These are phyloP conservation scores for Trinorchestia longiramus DNA, from an alignment of 1,140 invertebrate genomes.

Conservation along the genomic window DNA sequence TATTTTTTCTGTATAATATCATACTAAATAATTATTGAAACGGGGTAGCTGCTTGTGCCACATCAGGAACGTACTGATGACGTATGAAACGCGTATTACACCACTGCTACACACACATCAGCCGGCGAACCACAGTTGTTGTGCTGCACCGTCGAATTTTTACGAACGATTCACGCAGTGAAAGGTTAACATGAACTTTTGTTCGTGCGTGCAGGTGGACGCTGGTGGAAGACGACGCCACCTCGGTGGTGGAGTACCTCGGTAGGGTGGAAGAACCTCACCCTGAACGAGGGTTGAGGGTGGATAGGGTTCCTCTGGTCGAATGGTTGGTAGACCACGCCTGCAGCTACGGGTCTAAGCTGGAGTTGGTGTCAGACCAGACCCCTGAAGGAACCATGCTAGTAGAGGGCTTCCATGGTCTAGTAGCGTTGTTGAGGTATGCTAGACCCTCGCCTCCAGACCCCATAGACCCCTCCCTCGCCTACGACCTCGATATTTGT, in stretches of 20 bases:
- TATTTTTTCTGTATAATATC: too few relatives aligned
- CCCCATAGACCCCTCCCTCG: background rate
- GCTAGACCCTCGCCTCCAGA: background rate
- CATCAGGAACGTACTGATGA: too few relatives aligned
- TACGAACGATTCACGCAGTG: too few relatives aligned
- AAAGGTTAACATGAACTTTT: too few relatives aligned
- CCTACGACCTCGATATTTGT: background rate
- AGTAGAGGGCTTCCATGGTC: background rate
- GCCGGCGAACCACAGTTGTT: too few relatives aligned
- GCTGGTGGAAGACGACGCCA: too few relatives aligned
- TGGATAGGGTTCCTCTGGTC: background rate
- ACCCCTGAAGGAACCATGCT: slow-evolving; percentile 47
- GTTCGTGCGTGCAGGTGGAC: too few relatives aligned
- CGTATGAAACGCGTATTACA: too few relatives aligned
- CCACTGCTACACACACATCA: too few relatives aligned
- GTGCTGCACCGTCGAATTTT: too few relatives aligned
- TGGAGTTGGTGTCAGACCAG: slow-evolving; percentile 48
- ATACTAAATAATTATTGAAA: too few relatives aligned
- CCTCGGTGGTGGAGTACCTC: background rate
- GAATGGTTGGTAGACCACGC: slow-evolving; percentile 46
- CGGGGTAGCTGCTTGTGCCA: too few relatives aligned
- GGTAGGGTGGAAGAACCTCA: background rate
- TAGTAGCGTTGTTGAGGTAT: background rate
- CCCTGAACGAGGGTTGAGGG: background rate
- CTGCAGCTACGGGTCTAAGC: slow-evolving; percentile 15